Evolutionary conservation across 1,140 invertebrate genomes (phyloP), one percentile per base, ranked within the genome.

Genomic region (Heliconius eleuchia): DNA sequence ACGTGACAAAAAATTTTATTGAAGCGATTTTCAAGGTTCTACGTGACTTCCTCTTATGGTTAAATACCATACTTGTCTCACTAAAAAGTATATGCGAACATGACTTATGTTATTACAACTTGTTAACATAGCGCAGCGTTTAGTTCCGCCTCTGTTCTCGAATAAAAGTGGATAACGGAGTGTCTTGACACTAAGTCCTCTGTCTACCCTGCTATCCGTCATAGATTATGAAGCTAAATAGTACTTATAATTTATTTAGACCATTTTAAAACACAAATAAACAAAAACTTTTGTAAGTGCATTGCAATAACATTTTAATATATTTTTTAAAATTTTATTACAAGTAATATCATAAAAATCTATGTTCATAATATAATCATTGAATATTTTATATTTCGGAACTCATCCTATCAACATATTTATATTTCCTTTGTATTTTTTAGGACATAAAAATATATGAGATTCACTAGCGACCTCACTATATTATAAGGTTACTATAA

Each of bases 31-130:
- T 76, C 74, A 76, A 76, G 74, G 74, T 50, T 66, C 74, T 42
- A 76, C 74, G 74, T 76, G 74, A 76, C 60, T 76, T 76, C 74
- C 74, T 46, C 39, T 50, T 66, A 30, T 66, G 60, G 60, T 16
- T n/a, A n/a, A n/a, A n/a, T n/a, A n/a, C n/a, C n/a, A n/a, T 66
- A 16, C 3, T 13, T 30, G 60, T 5, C 60, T 27, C 16, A 23
- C 23, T 66, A 13, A 66, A 27, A 66, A 0, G 57, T 66, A 52
- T 66, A 66, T 66, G 57, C 23, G 57, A 60, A n/a, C 8, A 57
- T n/a, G n/a, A 23, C 7, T 23, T 11, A 57, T 23, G 0, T 57
- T 3, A n/a, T 4, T 30, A 16, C 1, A 66, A 13, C 27, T 27
- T 66, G 9, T 6, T 27, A 27, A 30, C 23, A 57, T n/a, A 57